Conservation (phyloP, 2,113 vertebrate genomes). For the Proteles cristata region DNA sequence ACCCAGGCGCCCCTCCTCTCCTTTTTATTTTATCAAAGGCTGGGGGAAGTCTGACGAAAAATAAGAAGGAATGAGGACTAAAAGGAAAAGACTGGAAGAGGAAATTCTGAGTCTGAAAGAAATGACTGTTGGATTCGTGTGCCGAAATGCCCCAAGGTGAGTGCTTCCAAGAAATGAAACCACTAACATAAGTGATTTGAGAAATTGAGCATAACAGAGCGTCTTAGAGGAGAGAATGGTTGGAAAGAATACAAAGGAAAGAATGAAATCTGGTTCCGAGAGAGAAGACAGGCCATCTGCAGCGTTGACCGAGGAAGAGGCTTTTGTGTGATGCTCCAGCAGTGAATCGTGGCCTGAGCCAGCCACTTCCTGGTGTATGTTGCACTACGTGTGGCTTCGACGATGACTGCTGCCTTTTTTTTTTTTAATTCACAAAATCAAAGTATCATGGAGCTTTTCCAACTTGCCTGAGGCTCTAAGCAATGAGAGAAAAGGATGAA, state of each 20-base stretch:
- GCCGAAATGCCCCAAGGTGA: neutral
- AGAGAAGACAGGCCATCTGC: neutral
- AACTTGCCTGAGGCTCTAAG: neutral
- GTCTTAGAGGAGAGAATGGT: neutral
- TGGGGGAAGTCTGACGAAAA: neutral
- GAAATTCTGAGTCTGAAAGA: slow-evolving; percentile 23
- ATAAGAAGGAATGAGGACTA: neutral
- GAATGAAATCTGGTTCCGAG: neutral
- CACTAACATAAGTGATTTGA: neutral
- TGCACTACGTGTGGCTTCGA: neutral
- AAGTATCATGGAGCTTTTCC: slow-evolving; percentile 36
- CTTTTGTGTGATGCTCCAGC: neutral
- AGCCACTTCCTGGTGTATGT: neutral
- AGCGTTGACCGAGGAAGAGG: neutral
- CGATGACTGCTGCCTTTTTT: neutral
- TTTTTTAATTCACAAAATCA: slow-evolving; percentile 20
- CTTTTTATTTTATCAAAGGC: slow-evolving; percentile 49
- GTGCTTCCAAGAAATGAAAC: neutral
- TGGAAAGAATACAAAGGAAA: slow-evolving; percentile 32
- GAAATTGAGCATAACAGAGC: neutral
- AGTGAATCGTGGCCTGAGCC: accelerated
- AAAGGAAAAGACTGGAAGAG: neutral
- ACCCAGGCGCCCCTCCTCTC: neutral
- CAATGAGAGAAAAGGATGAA: slow-evolving; percentile 55
- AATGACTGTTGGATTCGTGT: neutral